Percentiles rank a stretch among this genome's conserved stretches.
phyloP scores from a whole-genome alignment of 2,888 invertebrate species.

The Idaea straminata region DNA sequence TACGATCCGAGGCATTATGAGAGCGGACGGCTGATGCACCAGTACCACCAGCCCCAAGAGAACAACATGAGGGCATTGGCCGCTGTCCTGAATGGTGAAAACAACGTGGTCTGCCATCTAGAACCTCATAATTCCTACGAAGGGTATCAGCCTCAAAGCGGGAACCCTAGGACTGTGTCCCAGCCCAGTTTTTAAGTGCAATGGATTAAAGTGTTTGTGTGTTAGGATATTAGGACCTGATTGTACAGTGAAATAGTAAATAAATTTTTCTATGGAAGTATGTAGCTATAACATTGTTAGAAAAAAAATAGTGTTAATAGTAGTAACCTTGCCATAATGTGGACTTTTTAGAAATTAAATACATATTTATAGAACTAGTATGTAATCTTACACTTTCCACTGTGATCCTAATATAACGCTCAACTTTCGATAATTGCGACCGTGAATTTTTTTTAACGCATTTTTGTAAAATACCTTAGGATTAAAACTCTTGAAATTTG shows the following conservation, averaged over 20 bases:
- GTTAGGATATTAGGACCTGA: constrained; percentile 20
- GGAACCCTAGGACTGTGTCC: constrained; percentile 72
- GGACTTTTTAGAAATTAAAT: constrained; percentile 61
- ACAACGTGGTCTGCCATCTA: constrained; percentile 91
- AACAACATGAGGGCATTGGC: constrained; percentile 83
- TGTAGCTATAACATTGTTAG: constrained; percentile 58
- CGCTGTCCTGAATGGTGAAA: constrained; percentile 91
- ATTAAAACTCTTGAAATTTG: constrained; percentile 46
- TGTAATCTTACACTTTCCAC: constrained; percentile 77
- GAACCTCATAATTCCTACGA: constrained; percentile 84
- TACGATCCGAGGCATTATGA: constrained; percentile 75
- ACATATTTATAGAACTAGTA: constrained; percentile 59
- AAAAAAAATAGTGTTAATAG: constrained; percentile 59
- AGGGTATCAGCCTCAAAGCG: constrained; percentile 68
- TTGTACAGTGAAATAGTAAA: constrained; percentile 68
- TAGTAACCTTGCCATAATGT: constrained; percentile 77
- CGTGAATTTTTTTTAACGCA: constrained; percentile 40
- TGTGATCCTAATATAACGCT: constrained; percentile 79
- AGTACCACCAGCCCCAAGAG: constrained; percentile 76
- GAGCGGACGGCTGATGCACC: constrained; percentile 76
- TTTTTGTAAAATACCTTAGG: constrained; percentile 31
- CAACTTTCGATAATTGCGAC: constrained; percentile 70
- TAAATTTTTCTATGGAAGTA: constrained; percentile 71
- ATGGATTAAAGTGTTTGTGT: constrained; percentile 24
- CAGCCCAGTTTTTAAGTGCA: constrained; percentile 73